Conservation (phyloP, 2,797 vertebrate genomes). For the Perodicticus potto region DNA sequence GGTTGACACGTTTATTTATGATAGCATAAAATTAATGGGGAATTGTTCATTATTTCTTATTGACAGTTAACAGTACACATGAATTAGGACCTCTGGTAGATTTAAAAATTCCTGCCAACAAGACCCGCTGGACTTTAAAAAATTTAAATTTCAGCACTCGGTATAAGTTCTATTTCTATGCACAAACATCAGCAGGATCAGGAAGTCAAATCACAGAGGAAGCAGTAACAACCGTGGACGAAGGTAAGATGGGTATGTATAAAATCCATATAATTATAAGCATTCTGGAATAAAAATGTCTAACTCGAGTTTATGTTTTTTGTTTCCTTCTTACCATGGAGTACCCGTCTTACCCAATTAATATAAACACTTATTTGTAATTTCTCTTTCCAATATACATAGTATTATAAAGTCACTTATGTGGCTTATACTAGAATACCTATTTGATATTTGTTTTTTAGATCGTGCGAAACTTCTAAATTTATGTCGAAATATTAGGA, state of each 20-base stretch:
- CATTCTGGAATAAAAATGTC: neutral
- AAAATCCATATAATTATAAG: constrained; percentile 62
- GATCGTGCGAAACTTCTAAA: constrained; percentile 8
- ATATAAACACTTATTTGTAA: neutral
- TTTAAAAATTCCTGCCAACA: constrained; percentile 94
- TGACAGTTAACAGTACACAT: constrained; percentile 96
- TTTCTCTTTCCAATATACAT: constrained; percentile 11
- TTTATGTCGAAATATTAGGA: neutral
- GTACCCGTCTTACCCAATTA: neutral
- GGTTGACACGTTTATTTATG: neutral
- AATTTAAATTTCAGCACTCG: constrained; percentile 97
- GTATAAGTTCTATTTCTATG: constrained; percentile 98
- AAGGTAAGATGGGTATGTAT: constrained; percentile 95
- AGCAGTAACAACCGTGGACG: constrained; percentile 93
- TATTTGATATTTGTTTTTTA: constrained; percentile 31
- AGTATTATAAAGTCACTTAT: neutral
- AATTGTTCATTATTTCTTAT: constrained; percentile 65
- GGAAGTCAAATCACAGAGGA: constrained; percentile 94
- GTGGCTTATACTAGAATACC: constrained; percentile 41
- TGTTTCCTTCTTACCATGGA: constrained; percentile 47
- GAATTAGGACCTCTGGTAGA: constrained; percentile 94
- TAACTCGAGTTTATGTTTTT: neutral
- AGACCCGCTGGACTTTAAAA: constrained; percentile 94
- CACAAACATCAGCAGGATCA: constrained; percentile 93
- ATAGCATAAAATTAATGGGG: constrained; percentile 10